These are phyloP conservation scores for Phlogophora meticulosa DNA, from an alignment of 2,888 invertebrate genomes.

Conservation along the genomic window DNA sequence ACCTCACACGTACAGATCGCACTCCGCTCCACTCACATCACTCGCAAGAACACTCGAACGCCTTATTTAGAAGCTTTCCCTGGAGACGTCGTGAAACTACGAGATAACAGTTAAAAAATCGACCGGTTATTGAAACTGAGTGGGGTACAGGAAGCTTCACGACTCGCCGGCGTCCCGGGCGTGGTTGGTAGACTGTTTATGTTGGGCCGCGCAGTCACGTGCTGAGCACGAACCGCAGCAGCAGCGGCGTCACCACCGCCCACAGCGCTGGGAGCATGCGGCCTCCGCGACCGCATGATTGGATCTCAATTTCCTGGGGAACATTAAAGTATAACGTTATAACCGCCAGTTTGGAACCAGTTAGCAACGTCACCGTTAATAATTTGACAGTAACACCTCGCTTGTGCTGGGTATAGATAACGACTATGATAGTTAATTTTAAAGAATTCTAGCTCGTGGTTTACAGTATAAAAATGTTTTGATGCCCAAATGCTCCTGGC, in stretches of 20 bases:
- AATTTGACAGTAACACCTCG: not conserved
- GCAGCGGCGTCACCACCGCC: constrained; percentile 72
- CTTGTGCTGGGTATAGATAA: too few relatives aligned
- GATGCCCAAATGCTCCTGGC: too few relatives aligned
- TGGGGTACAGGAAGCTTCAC: constrained; percentile 63
- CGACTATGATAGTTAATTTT: too few relatives aligned
- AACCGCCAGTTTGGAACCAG: not conserved
- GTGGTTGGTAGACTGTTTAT: constrained; percentile 54
- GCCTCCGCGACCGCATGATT: constrained; percentile 91
- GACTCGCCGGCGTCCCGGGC: constrained; percentile 60
- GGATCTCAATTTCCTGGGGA: constrained; percentile 92
- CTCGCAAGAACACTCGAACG: constrained; percentile 75
- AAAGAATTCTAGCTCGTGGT: too few relatives aligned
- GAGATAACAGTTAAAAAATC: constrained; percentile 59
- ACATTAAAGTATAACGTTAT: constrained; percentile 6
- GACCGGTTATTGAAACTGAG: constrained; percentile 57
- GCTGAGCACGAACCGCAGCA: constrained; percentile 73
- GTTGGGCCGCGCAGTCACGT: constrained; percentile 83
- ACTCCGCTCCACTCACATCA: constrained; percentile 71
- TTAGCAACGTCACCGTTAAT: not conserved
- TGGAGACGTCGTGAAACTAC: constrained; percentile 64
- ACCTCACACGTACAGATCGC: constrained; percentile 72
- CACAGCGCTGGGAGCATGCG: constrained; percentile 72
- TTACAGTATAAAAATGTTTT: too few relatives aligned
- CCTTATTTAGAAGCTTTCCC: constrained; percentile 75